A percentile compares a stretch with the other conserved stretches of the same genome.
Evolutionary conservation across 1,140 invertebrate genomes (phyloP).

Genomic region (Musca vetustissima): DNA sequence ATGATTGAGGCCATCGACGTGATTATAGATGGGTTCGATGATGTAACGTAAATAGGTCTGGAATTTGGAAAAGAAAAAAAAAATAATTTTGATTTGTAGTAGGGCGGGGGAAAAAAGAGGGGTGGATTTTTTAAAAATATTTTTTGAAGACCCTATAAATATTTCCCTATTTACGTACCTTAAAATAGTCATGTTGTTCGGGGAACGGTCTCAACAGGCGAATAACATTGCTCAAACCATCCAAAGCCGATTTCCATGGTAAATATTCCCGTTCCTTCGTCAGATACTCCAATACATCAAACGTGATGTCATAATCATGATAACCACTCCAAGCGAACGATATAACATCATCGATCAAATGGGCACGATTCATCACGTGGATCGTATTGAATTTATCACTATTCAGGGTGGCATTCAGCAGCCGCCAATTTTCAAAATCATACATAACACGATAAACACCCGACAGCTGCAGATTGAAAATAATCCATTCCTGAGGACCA

Average conservation of each 20-base stretch:
- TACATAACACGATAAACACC: conserved; percentile 78
- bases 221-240: conserved; percentile 61
- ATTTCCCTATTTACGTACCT: conserved; percentile 45
- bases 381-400: conserved; percentile 61
- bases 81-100: neutral
- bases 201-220: conserved; percentile 57
- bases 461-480: conserved; percentile 65
- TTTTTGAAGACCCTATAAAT: too few species aligned
- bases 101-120: too few species aligned
- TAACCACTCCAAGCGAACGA: conserved; percentile 71
- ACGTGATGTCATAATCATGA: conserved; percentile 67
- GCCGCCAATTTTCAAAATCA: conserved; percentile 69
- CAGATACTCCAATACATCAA: conserved; percentile 68
- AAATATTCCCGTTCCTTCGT: conserved; percentile 65
- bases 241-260: conserved; percentile 68
- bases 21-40: conserved; percentile 61
- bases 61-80: neutral
- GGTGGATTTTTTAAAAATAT: too few species aligned
- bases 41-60: conserved; percentile 64
- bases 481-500: conserved; percentile 60
- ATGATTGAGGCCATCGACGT: conserved; percentile 59
- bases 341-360: conserved; percentile 78
- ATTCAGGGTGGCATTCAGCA: conserved; percentile 62
- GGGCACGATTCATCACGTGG: conserved; percentile 72
- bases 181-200: conserved; percentile 61